Percentiles rank a stretch among this genome's conserved stretches.
Evolutionary conservation across 2,797 vertebrate species (phyloP).

Genomic region (Propithecus perrieri): DNA sequence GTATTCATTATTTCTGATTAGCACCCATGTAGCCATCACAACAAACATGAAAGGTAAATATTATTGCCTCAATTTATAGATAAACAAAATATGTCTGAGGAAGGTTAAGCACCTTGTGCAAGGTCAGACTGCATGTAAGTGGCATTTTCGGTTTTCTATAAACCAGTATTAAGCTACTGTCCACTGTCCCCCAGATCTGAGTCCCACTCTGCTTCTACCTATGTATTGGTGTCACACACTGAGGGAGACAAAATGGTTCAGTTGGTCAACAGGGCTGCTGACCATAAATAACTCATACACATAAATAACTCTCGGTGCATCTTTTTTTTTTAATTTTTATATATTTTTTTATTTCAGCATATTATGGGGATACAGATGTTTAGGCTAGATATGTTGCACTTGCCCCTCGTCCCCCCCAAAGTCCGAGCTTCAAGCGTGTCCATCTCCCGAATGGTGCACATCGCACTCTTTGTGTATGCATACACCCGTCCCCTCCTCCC

Average conservation of each 20-base stretch:
- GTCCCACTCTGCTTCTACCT: background rate
- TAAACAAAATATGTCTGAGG: background rate
- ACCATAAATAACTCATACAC: background rate
- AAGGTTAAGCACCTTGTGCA: background rate
- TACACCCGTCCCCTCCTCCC: too few relatives aligned
- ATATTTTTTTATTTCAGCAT: too few relatives aligned
- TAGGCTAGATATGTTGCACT: too few relatives aligned
- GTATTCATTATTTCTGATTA: background rate
- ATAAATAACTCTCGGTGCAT: background rate
- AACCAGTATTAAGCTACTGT: background rate
- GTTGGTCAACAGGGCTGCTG: background rate
- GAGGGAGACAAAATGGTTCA: background rate
- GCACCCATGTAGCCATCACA: background rate
- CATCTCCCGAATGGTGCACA: too few relatives aligned
- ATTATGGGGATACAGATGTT: too few relatives aligned
- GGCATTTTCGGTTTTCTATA: background rate
- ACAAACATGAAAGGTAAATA: background rate
- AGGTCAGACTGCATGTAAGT: background rate
- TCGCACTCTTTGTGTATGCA: too few relatives aligned
- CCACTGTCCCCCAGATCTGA: background rate
- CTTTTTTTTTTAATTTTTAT: background rate
- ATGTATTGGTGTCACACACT: background rate
- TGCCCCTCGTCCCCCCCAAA: too few relatives aligned
- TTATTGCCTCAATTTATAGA: background rate
- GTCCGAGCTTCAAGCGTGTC: too few relatives aligned